Base-by-base conservation (phyloP, 2,797 vertebrate genomes). In the Falco concolor region DNA sequence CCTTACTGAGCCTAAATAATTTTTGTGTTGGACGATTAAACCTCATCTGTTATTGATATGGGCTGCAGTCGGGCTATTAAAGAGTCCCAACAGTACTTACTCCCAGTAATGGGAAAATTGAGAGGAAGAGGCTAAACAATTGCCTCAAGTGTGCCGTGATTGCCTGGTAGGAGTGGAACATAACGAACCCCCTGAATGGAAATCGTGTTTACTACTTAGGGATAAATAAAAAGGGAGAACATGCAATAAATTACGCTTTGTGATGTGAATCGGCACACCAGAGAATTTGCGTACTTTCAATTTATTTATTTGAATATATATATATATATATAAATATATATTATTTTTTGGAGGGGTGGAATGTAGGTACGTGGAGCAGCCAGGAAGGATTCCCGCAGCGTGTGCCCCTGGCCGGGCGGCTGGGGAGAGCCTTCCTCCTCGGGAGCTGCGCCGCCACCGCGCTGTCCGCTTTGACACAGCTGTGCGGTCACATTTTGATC, bases 1-100 rank as follows among this genome's bases (percentile, higher is more conserved):
- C 98, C 98, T 98, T 98, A 98, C 98, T 97, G 98, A 97, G 98
- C 98, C 98, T 98, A 99, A 99, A 98, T 98, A 98, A 99, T 98
- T 99, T 98, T 98, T 98, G 98, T 98, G 98, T 98, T 98, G 98
- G 98, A 98, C 98, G 98, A 99, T 99, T 99, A 99, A 98, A 98
- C 98, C 99, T 99, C 99, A 99, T 99, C 99, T 99, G 99, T 99
- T 99, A 99, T 99, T 99, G 99, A 99, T 99, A 99, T 99, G 99
- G 98, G 98, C 98, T 98, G 98, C 98, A 98, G 98, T 98, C 97
- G 98, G 98, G 98, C 98, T 98, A 98, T 99, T 99, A 98, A 98
- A 98, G 98, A 98, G 98, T 98, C 98, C 98, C 98, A 98, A 98
- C 98, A 98, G 98, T 98, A 98, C 98, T 98, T 98, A 98, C 98